A percentile compares a stretch with the other conserved stretches of the same genome.
These are phyloP conservation scores for Zoanthus gigantus DNA, from an alignment of 92 coral and sea anemone genomes.

Conservation along the genomic window DNA sequence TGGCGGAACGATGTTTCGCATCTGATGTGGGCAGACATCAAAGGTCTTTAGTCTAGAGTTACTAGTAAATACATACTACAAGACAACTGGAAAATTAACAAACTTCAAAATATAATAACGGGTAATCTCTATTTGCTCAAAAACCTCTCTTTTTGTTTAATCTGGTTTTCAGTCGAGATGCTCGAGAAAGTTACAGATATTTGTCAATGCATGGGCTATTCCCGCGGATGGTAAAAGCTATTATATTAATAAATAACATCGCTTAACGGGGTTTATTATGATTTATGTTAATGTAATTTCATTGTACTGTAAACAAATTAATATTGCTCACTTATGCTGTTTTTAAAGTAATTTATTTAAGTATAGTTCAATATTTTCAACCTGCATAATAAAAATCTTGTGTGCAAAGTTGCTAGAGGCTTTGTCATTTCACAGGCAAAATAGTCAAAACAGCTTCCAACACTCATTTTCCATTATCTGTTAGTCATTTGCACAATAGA, in stretches of 20 bases:
- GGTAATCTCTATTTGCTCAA: background rate
- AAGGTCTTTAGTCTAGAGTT: background rate
- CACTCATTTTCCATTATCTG: background rate
- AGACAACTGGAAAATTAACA: background rate
- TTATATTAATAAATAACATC: background rate
- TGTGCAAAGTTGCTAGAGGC: background rate
- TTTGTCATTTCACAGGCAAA: background rate
- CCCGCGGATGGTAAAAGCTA: background rate
- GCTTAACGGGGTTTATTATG: background rate
- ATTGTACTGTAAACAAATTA: background rate
- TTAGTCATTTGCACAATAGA: background rate
- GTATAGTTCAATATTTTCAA: background rate
- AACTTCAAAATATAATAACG: background rate
- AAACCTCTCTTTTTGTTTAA: background rate
- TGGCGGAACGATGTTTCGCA: background rate
- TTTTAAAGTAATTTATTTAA: background rate
- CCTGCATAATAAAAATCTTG: background rate
- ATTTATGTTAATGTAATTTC: background rate
- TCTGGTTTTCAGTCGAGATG: background rate
- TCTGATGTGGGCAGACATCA: background rate
- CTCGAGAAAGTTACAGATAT: background rate
- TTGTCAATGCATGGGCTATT: background rate
- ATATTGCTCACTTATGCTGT: background rate
- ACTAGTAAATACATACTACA: background rate
- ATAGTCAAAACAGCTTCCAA: background rate